phyloP scores from a whole-genome alignment of 2,113 vertebrate species.

The Labeo catla region DNA sequence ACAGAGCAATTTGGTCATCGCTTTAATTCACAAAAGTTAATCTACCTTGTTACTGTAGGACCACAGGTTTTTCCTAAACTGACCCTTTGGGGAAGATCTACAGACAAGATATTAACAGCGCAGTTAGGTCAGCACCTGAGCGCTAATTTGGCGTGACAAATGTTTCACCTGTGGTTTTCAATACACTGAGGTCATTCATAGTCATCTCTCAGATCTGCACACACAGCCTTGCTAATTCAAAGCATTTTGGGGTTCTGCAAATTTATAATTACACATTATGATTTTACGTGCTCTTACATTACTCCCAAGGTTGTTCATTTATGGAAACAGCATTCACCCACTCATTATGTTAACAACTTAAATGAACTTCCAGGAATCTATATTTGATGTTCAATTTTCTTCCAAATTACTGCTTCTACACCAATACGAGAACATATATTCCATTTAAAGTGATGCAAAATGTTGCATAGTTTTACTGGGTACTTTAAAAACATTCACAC shows the following conservation, averaged over 20 bases:
- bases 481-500: not conserved
- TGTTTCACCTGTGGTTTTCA: conserved; percentile 2
- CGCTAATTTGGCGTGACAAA: not conserved
- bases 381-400: conserved; percentile 19
- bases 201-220: not conserved
- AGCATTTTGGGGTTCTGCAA: not conserved
- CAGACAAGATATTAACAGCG: conserved; percentile 10
- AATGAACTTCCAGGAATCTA: conserved; percentile 14
- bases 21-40: conserved; percentile 21
- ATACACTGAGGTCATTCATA: not conserved
- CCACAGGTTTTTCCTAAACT: conserved; percentile 1
- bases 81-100: not conserved
- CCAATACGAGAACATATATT: not conserved
- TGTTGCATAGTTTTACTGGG: not conserved
- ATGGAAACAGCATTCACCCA: conserved; percentile 20
- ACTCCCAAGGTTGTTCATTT: conserved; percentile 8
- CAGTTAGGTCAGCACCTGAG: not conserved
- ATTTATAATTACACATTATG: conserved; percentile 5
- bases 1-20: conserved; percentile 2
- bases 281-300: not conserved
- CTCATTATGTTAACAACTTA: conserved; percentile 15
- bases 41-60: conserved; percentile 8
- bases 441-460: not conserved
- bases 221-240: not conserved
- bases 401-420: not conserved